phyloP scores from a whole-genome alignment of 35 echinoderm and acorn worm genomes.

The Stichopus chloronotus region DNA sequence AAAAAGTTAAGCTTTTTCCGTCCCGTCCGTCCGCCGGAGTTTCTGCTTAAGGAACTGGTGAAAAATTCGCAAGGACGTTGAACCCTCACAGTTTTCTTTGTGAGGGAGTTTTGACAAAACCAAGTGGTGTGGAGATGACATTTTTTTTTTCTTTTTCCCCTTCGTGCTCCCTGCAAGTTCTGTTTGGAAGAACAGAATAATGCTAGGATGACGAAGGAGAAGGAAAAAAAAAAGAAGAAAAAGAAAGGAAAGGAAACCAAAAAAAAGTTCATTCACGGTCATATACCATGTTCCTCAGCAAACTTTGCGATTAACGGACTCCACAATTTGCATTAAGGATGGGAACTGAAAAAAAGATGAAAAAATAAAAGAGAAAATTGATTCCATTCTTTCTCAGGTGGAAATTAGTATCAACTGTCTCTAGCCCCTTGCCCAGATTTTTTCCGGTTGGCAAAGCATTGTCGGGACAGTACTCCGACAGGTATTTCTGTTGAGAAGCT shows the following conservation, averaged over 20 bases:
- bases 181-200: not conserved
- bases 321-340: slow-evolving; percentile 56
- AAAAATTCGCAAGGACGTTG: slow-evolving; percentile 47
- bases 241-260: not conserved
- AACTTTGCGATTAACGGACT: slow-evolving; percentile 40
- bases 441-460: slow-evolving; percentile 50
- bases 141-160: not conserved
- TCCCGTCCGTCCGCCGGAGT: slow-evolving; percentile 1
- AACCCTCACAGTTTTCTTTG: slow-evolving; percentile 27
- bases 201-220: not conserved
- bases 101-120: slow-evolving; percentile 39
- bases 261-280: slow-evolving; percentile 56
- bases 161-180: not conserved
- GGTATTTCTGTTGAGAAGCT: not conserved
- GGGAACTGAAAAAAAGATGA: slow-evolving; percentile 21
- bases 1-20: slow-evolving; percentile 19
- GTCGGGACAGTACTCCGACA: not conserved
- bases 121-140: not conserved
- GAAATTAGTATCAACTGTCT: slow-evolving; percentile 58
- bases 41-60: no score
- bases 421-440: slow-evolving; percentile 59
- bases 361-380: slow-evolving; percentile 57
- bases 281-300: slow-evolving; percentile 42
- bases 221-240: not conserved
- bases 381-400: slow-evolving; percentile 55